Percentiles rank a stretch among this genome's conserved stretches.
phyloP scores from a whole-genome alignment of 2,888 invertebrate genomes.

The Troides oblongomaculatus region DNA sequence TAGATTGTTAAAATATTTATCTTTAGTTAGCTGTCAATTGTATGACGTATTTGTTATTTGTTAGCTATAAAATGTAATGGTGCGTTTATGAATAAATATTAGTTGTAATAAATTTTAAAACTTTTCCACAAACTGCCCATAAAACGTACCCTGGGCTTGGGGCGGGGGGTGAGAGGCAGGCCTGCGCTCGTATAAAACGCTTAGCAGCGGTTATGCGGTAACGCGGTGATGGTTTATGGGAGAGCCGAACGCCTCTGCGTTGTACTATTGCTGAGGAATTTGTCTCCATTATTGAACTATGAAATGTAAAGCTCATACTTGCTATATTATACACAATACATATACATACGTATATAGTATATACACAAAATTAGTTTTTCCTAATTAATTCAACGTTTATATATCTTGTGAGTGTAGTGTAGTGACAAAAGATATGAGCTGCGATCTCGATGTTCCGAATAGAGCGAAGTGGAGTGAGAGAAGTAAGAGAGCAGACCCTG shows the following conservation, averaged over 20 bases:
- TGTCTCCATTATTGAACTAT: neutral
- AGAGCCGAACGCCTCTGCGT: neutral
- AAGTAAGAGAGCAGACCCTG: too few species aligned
- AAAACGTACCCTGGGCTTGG: conserved; percentile 12
- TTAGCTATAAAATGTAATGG: neutral
- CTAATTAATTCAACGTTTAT: too few species aligned
- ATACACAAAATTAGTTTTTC: too few species aligned
- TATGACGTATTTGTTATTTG: neutral
- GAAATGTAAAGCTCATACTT: neutral
- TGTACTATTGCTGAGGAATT: neutral
- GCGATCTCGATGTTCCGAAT: too few species aligned
- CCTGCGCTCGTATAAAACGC: neutral
- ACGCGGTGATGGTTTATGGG: conserved; percentile 8
- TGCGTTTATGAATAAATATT: conserved; percentile 1
- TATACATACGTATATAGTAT: too few species aligned
- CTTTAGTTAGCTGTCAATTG: neutral
- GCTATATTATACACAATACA: too few species aligned
- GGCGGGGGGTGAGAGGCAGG: neutral
- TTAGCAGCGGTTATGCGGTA: neutral
- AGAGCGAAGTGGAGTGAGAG: too few species aligned
- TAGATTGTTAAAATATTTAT: neutral
- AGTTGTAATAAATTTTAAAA: conserved; percentile 18
- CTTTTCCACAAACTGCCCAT: conserved; percentile 22
- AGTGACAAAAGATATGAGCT: too few species aligned
- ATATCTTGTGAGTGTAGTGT: too few species aligned